Evolutionary conservation across 2,797 vertebrate genomes (phyloP), one percentile per base, ranked within the genome.

Genomic region (Liparis tanakae): DNA sequence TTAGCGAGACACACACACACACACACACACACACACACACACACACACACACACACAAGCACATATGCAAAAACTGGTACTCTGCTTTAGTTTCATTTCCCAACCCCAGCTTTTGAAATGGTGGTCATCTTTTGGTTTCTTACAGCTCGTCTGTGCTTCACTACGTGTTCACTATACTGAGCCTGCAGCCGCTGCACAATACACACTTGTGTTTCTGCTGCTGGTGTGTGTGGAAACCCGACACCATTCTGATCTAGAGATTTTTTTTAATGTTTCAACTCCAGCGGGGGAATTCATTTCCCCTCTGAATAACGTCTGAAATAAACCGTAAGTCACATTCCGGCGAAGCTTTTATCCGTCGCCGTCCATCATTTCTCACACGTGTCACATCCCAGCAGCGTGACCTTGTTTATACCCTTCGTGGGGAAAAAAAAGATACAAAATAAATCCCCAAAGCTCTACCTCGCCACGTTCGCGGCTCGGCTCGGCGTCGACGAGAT

Each of bases 331-430:
- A 33, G 50, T 4, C 7, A 65, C 37, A n/a, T 15, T 60, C 67
- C 15, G 1, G 1, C 56, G 33, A n/a, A 37, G 37, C 51, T 37
- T 76, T 20, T 43, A 39, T 63, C 46, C 61, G 22, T 59, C 61
- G 10, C n/a, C 34, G 37, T 36, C 54, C 55, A 48, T 73, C 34
- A 66, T 61, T 43, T 30, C 36, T 15, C 25, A 14, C 30, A 41
- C 10, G 13, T 18, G 4, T 59, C 53, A 61, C 4, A 30, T 48
- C 37, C 57, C 33, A 34, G 7, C 33, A 34, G 7, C 3, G 0
- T 56, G 36, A 43, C 64, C 61, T 83, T 69, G 18, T 83, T 87
- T 57, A 54, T 44, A 55, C 36, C 33, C 44, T 55, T 13, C 33
- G 5, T 33, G 25, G n/a, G n/a, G n/a, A n/a, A 17, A 51, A 62